A percentile compares a stretch with the other conserved stretches of the same genome.
phyloP scores from a whole-genome alignment of 2,888 invertebrate species.

The Zelleria hepariella region DNA sequence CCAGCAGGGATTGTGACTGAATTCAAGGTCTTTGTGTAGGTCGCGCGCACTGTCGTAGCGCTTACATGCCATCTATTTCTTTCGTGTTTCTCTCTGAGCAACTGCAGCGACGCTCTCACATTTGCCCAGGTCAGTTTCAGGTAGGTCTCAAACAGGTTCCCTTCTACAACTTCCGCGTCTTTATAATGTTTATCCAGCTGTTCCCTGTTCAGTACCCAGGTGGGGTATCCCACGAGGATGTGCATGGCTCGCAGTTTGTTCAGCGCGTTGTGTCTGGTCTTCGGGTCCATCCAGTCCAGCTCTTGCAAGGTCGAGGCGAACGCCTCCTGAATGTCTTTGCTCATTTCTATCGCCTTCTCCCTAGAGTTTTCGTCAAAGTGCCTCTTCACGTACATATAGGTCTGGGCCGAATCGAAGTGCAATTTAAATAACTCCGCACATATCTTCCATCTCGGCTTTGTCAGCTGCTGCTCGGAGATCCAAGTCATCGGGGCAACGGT shows the following conservation, averaged over 20 bases:
- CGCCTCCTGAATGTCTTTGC: constrained; percentile 79
- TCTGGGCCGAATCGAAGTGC: constrained; percentile 77
- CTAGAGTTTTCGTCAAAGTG: constrained; percentile 73
- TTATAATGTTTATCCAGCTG: constrained; percentile 80
- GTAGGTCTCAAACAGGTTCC: constrained; percentile 73
- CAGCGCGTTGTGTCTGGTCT: constrained; percentile 77
- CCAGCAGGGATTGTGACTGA: constrained; percentile 90
- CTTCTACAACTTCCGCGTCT: constrained; percentile 74
- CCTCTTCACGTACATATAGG: constrained; percentile 74
- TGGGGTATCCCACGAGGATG: constrained; percentile 86
- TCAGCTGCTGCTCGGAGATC: constrained; percentile 71
- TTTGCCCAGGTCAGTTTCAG: constrained; percentile 71
- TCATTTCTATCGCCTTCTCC: constrained; percentile 80
- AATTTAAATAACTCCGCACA: constrained; percentile 75
- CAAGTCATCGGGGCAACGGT: constrained; percentile 75
- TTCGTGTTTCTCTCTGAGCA: constrained; percentile 75
- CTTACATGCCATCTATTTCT: constrained; percentile 79
- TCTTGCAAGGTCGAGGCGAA: constrained; percentile 78
- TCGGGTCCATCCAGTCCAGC: constrained; percentile 85
- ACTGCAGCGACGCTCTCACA: constrained; percentile 72
- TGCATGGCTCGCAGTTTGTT: constrained; percentile 79
- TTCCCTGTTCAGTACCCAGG: constrained; percentile 78
- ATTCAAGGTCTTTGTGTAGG: constrained; percentile 79
- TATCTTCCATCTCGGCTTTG: constrained; percentile 76
- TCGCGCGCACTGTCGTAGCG: constrained; percentile 81